These are phyloP conservation scores for Agonopterix subpropinquella DNA, from an alignment of 2,888 invertebrate genomes.

Conservation along the genomic window DNA sequence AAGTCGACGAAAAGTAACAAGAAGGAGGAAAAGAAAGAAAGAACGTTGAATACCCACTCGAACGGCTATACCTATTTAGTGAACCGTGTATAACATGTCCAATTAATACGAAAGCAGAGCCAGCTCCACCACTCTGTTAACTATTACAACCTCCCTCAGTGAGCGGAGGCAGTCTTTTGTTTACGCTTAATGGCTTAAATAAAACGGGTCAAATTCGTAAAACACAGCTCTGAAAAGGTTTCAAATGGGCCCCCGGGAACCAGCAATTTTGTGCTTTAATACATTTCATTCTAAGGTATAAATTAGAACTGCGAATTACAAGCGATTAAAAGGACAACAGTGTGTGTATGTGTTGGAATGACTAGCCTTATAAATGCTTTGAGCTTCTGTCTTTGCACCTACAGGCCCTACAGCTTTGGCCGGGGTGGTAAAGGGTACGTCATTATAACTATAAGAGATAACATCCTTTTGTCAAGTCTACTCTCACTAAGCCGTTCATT, in stretches of 20 bases:
- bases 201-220: constrained; percentile 70
- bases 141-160: constrained; percentile 61
- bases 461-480: constrained; percentile 50
- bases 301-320: constrained; percentile 37
- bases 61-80: constrained; percentile 57
- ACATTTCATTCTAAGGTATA: constrained; percentile 42
- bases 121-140: constrained; percentile 56
- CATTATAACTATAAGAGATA: constrained; percentile 63
- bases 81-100: constrained; percentile 65
- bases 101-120: constrained; percentile 62
- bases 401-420: constrained; percentile 42
- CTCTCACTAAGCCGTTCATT: constrained; percentile 60
- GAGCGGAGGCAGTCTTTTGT: constrained; percentile 66
- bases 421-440: constrained; percentile 42
- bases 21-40: constrained; percentile 31
- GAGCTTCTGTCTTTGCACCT: constrained; percentile 44
- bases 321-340: constrained; percentile 41
- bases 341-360: constrained; percentile 45
- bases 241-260: constrained; percentile 38
- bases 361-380: constrained; percentile 53
- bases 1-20: constrained; percentile 21
- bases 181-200: constrained; percentile 72
- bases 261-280: constrained; percentile 40
- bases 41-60: constrained; percentile 31
- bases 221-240: constrained; percentile 55